Base-by-base conservation (phyloP, 2,888 invertebrate genomes). In the Bhutanitis thaidina region DNA sequence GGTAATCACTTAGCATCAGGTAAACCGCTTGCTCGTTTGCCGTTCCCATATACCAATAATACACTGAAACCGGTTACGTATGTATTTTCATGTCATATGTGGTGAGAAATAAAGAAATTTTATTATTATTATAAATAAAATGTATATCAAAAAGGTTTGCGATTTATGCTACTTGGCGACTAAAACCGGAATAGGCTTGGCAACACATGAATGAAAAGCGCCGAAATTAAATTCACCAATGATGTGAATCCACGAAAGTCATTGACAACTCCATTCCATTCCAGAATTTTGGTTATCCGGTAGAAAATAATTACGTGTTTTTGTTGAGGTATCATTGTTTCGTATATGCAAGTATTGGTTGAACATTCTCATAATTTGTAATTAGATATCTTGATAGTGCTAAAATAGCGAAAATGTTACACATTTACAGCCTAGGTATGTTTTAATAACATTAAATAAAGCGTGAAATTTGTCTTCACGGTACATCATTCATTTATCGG, bases 281-380 rank as follows among this genome's bases (percentile, higher is more conserved):
- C 20, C 60, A 59, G 58, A 52, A 51, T 56, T 49, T 58, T 61
- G 52, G 51, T 52, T 59, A 54, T 56, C 43, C 59, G 56, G 56
- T 62, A 60, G 65, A 63, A 74, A 27, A 67, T 53, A 68, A 77
- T 76, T 83, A 86, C 83, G 87, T 86, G 87, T 85, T 74, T 75
- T 56, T 30, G 30, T 9, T 4, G 10, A 30, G 30, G 10, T n/a
- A 7, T 59, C 55, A 58, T 54, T 53, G 34, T 48, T 54, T 60
- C 45, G 43, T 30, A 53, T 53, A 51, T 61, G 64, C 60, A 62
- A 60, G 64, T 55, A 55, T 59, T 56, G 59, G 56, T 61, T 53
- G 54, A 43, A 54, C 56, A 62, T 69, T 72, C 60, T 71, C 57
- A 62, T 29, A 44, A 56, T 56, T 64, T 66, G 53, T 51, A 29